Base-by-base conservation (phyloP, 2,113 vertebrate genomes). In the Sinocyclocheilus anshuiensis region DNA sequence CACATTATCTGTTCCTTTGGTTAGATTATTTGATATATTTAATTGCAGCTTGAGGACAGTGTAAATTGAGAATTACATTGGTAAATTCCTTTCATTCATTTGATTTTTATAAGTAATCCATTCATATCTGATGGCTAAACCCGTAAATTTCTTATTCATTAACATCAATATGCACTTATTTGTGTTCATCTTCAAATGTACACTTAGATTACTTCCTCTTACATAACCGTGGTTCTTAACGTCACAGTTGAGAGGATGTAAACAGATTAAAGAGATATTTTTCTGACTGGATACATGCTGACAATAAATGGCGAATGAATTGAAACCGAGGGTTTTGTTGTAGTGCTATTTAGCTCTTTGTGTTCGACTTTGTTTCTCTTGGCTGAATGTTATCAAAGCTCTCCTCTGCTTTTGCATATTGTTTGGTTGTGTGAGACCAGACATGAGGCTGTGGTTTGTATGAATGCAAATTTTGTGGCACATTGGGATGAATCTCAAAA, bases 181-280 rank as follows among this genome's bases (percentile, higher is more conserved):
- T 42, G 55, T 42, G 29, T 13, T 79, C 15, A 39, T 59, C 20
- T 39, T n/a, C n/a, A 36, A 39, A n/a, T 10, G 6, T 10, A n/a
- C 29, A 39, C 55, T 22, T n/a, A 33, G 15, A 83, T 20, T 11
- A 5, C 33, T 33, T 12, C 10, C 55, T 24, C 71, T 84, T 77
- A n/a, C n/a, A 4, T 84, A 77, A 84, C 55, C 5, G 16, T 6
- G 20, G 8, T 39, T 57, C 5, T n/a, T 50, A 48, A 45, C 22
- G n/a, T 45, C 78, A 80, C 57, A 15, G 36, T 26, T 80, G 36
- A 65, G 53, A 65, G 26, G 39, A 77, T 77, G 57, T 76, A 13
- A 33, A 63, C 55, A 77, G 83, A 84, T 84, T 84, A 45, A 20
- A 63, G 36, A 45, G 72, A 8, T 39, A 33, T 29, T 84, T 29